phyloP scores from a whole-genome alignment of 2,113 vertebrate genomes.

The Bos indicus region DNA sequence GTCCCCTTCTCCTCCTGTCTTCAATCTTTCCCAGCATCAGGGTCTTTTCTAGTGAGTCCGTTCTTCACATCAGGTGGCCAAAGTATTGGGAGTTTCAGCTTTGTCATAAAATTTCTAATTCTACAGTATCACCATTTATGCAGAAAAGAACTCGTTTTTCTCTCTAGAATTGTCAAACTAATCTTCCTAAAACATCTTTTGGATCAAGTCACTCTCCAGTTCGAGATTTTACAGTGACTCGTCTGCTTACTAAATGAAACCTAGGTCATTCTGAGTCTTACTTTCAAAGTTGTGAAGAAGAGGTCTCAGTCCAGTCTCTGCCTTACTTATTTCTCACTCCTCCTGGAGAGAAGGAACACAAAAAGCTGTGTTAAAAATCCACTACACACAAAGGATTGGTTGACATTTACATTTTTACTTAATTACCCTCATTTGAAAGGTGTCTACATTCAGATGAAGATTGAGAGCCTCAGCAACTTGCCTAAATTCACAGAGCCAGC shows the following conservation, averaged over 20 bases:
- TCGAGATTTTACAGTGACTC: not conserved
- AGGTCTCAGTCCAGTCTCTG: not conserved
- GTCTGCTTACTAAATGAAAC: not conserved
- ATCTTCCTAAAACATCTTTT: constrained; percentile 18
- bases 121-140: not conserved
- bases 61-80: not conserved
- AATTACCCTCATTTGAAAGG: not conserved
- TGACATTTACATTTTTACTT: not conserved
- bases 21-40: not conserved
- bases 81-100: not conserved
- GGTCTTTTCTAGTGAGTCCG: not conserved
- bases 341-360: not conserved
- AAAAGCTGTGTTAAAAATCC: not conserved
- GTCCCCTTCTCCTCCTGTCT: not conserved
- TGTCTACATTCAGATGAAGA: not conserved
- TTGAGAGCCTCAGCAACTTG: not conserved
- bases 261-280: not conserved
- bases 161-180: not conserved
- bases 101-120: not conserved
- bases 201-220: not conserved
- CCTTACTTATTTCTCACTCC: not conserved
- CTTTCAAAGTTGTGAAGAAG: not conserved
- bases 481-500: not conserved
- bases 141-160: not conserved
- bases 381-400: not conserved